phyloP scores from a whole-genome alignment of 2,797 vertebrate species.

The Vipera ursinii region DNA sequence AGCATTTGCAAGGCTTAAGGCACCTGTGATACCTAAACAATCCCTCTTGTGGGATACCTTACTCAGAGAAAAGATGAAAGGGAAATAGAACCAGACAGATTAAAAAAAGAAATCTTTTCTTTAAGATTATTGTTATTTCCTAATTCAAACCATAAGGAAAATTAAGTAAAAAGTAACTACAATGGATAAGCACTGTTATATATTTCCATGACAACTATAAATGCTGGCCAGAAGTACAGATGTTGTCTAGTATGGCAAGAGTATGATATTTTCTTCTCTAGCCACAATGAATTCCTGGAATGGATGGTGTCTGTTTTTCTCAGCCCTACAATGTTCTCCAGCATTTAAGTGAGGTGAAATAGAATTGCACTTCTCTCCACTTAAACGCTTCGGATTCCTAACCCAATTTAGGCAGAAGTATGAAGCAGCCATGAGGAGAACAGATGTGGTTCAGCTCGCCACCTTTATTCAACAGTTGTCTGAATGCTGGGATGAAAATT shows the following conservation, averaged over 20 bases:
- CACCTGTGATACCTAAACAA: background rate
- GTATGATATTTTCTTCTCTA: background rate
- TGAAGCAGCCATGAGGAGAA: conserved; percentile 17
- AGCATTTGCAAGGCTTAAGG: background rate
- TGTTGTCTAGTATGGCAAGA: background rate
- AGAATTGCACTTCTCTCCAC: background rate
- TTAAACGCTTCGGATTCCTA: too few species aligned
- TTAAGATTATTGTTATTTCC: background rate
- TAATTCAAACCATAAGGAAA: background rate
- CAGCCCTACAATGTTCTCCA: background rate
- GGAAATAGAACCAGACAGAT: background rate
- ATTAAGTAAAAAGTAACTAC: background rate
- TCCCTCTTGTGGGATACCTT: background rate
- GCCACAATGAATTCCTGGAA: background rate
- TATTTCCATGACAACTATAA: background rate
- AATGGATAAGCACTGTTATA: background rate
- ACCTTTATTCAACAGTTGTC: conserved; percentile 31
- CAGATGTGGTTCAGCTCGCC: conserved; percentile 12
- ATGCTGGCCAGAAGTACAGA: background rate
- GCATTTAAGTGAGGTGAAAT: background rate
- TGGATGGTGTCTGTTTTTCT: background rate
- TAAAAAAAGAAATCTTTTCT: background rate
- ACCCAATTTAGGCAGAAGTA: conserved; percentile 20
- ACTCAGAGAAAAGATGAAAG: background rate
- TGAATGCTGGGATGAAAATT: conserved; percentile 27